phyloP scores from a whole-genome alignment of 2,888 invertebrate genomes.

The Drosophila cyrtoloma region DNA sequence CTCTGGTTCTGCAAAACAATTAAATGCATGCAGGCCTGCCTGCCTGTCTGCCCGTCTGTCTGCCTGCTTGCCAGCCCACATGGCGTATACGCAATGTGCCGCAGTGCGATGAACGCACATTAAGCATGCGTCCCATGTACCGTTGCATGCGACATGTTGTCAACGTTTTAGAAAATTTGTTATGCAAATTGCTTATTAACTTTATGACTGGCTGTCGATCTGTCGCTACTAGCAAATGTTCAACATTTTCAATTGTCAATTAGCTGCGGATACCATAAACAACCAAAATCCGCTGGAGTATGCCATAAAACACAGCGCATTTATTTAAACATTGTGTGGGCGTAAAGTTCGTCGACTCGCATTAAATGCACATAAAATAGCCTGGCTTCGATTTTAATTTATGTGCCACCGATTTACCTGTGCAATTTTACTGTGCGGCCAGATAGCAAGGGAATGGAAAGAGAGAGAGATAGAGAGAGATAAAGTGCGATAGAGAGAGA shows the following conservation, averaged over 20 bases:
- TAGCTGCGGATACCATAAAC: constrained; percentile 46
- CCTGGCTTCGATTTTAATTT: constrained; percentile 67
- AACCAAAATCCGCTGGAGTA: constrained; percentile 18
- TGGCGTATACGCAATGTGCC: constrained; percentile 64
- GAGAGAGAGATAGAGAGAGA: not conserved
- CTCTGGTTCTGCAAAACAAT: constrained; percentile 58
- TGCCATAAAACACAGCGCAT: constrained; percentile 22
- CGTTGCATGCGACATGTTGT: constrained; percentile 56
- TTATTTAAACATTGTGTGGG: constrained; percentile 40
- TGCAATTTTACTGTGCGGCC: not conserved
- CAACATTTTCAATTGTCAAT: constrained; percentile 74
- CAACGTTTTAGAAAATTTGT: constrained; percentile 77
- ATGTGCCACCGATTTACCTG: constrained; percentile 53
- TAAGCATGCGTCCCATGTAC: constrained; percentile 50
- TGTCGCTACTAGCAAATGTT: constrained; percentile 37
- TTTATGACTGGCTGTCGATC: constrained; percentile 63
- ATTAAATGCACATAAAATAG: constrained; percentile 65
- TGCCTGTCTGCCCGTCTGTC: not conserved
- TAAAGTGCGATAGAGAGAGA: not conserved
- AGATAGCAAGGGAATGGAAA: not conserved
- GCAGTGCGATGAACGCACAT: constrained; percentile 43
- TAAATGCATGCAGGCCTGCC: constrained; percentile 60
- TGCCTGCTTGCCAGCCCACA: constrained; percentile 15
- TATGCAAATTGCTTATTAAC: constrained; percentile 83
- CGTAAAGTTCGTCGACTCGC: constrained; percentile 29